A percentile compares a stretch with the other conserved stretches of the same genome.
Conservation (phyloP, 2,888 invertebrate genomes). For the Epinotia ramella region DNA sequence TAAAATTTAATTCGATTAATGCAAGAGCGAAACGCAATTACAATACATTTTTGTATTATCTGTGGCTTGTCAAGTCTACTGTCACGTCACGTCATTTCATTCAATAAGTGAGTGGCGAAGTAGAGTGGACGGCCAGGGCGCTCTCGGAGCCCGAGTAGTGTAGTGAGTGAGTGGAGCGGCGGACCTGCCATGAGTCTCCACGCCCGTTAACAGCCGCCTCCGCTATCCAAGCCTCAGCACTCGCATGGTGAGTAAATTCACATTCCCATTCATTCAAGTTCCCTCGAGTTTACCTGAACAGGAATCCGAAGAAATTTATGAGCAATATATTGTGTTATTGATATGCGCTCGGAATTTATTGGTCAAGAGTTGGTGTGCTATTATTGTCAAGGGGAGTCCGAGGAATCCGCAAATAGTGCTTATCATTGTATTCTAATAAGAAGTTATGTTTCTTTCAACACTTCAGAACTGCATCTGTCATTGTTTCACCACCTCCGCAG, state of each 20-base stretch:
- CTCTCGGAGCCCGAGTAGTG: slow-evolving; percentile 24
- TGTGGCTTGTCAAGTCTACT: slow-evolving; percentile 6
- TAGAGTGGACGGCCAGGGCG: slow-evolving; percentile 13
- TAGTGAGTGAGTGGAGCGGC: slow-evolving; percentile 32
- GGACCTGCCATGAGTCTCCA: slow-evolving; percentile 21
- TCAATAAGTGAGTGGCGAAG: slow-evolving; percentile 25
- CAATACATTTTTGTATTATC: not conserved
- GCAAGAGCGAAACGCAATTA: slow-evolving; percentile 21
- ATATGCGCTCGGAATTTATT: not conserved
- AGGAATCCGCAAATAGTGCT: not conserved
- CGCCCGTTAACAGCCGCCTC: not conserved
- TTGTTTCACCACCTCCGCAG: slow-evolving; percentile 11
- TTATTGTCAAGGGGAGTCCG: not conserved
- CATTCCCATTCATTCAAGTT: slow-evolving; percentile 4
- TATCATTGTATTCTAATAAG: slow-evolving; percentile 22
- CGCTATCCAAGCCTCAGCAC: slow-evolving; percentile 7
- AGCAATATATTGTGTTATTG: not conserved
- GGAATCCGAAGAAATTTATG: slow-evolving; percentile 14
- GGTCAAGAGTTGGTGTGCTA: too few species aligned
- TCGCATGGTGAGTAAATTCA: slow-evolving; percentile 25
- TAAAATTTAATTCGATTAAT: not conserved
- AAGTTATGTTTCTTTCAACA: slow-evolving; percentile 10
- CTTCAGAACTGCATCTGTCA: slow-evolving; percentile 3
- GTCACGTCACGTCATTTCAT: slow-evolving; percentile 16
- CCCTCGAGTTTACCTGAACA: slow-evolving; percentile 4